A percentile compares a stretch with the other conserved stretches of the same genome.
phyloP scores from a whole-genome alignment of 1,140 invertebrate genomes.

The Atta colombica region DNA sequence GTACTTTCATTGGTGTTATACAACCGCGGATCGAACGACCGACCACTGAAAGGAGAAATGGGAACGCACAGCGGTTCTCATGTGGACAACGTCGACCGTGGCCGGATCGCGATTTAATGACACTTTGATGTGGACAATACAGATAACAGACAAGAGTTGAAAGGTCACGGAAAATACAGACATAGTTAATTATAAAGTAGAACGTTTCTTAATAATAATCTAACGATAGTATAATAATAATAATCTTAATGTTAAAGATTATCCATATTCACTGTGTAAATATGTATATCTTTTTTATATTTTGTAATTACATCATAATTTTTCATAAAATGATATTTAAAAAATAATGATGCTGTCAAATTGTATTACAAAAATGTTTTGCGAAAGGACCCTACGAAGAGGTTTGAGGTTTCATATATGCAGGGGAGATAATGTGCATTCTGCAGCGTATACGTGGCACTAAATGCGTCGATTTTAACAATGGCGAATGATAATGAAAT shows the following conservation, averaged over 20 bases:
- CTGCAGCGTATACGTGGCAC: conserved; percentile 15
- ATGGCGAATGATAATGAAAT: conserved; percentile 39
- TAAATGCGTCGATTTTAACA: conserved; percentile 35
- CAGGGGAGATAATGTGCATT: conserved; percentile 32
- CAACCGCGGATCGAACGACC: conserved; percentile 79
- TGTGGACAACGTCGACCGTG: not conserved
- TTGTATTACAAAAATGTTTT: not conserved
- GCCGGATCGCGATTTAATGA: not conserved
- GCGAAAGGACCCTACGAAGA: not conserved
- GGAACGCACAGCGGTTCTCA: conserved; percentile 81
- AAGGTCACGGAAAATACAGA: not conserved
- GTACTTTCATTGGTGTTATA: conserved; percentile 84
- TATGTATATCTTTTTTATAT: not conserved
- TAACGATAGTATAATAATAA: not conserved
- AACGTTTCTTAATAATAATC: not conserved
- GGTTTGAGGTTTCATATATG: not conserved
- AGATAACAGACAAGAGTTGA: not conserved
- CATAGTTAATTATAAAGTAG: not conserved
- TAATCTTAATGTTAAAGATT: not conserved
- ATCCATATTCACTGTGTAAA: not conserved
- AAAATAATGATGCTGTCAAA: not conserved
- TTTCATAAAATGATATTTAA: conserved; percentile 11
- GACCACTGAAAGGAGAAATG: conserved; percentile 81
- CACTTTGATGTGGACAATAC: not conserved
- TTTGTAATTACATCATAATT: not conserved